Conservation (phyloP, 2,797 vertebrate genomes). For the Oryzias dopingdopingensis region DNA sequence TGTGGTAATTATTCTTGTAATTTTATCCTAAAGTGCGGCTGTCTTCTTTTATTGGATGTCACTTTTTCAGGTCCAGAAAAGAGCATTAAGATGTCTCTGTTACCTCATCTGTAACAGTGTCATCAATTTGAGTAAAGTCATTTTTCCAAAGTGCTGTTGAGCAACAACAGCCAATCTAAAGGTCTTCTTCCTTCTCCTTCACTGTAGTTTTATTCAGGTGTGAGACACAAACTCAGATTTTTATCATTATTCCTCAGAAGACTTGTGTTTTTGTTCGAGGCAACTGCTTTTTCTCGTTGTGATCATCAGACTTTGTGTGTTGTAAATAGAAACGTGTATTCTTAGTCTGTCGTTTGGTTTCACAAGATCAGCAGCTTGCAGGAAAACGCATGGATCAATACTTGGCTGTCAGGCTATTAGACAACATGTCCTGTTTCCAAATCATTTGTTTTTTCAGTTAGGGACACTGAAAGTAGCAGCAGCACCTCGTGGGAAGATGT, state of each 20-base stretch:
- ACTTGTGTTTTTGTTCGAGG: constrained; percentile 25
- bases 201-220: constrained; percentile 12
- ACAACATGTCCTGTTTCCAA: constrained; percentile 17
- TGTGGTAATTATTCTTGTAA: too few species aligned
- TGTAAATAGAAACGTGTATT: background rate
- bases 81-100: background rate
- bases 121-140: background rate
- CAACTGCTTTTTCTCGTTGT: constrained; percentile 21
- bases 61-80: background rate
- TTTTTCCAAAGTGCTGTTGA: background rate
- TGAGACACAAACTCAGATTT: constrained; percentile 5
- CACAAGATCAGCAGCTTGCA: constrained; percentile 5
- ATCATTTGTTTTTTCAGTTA: constrained; percentile 16
- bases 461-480: constrained; percentile 2
- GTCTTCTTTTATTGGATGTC: background rate
- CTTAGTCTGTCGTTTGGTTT: constrained; percentile 9
- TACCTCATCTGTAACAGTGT: background rate
- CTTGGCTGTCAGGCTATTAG: constrained; percentile 19
- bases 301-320: constrained; percentile 19
- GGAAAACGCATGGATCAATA: constrained; percentile 25
- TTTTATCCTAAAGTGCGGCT: too few species aligned
- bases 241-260: constrained; percentile 22
- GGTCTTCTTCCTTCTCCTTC: background rate
- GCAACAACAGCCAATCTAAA: background rate
- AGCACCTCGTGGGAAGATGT: background rate